A percentile compares a stretch with the other conserved stretches of the same genome.
Conservation (phyloP, 2,888 invertebrate species). For the Silvanus unidentatus region DNA sequence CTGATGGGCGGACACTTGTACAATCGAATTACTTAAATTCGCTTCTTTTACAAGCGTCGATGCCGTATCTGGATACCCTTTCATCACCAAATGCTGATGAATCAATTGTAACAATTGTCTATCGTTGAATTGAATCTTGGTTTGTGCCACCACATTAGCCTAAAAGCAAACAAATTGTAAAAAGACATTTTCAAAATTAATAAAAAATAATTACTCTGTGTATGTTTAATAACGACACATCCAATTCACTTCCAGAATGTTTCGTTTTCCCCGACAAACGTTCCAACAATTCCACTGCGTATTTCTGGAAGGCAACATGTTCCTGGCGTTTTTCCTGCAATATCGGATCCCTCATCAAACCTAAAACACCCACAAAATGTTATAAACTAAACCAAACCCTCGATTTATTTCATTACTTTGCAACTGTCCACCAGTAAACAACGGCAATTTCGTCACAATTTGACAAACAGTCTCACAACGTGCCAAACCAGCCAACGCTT, state of each 20-base stretch:
- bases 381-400: background rate
- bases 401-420: constrained; percentile 54
- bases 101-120: constrained; percentile 88
- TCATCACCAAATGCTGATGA: constrained; percentile 74
- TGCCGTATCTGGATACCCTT: constrained; percentile 72
- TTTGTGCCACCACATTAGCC: constrained; percentile 94
- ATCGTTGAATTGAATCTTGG: constrained; percentile 91
- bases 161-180: constrained; percentile 31
- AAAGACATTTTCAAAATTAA: background rate
- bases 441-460: constrained; percentile 90
- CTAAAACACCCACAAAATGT: constrained; percentile 45
- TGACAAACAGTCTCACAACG: constrained; percentile 90
- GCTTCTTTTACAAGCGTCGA: constrained; percentile 72
- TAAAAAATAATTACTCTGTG: constrained; percentile 59
- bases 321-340: constrained; percentile 93
- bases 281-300: constrained; percentile 85
- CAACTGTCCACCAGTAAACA: constrained; percentile 88
- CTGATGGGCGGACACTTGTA: constrained; percentile 38
- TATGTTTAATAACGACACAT: constrained; percentile 83
- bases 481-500: constrained; percentile 87
- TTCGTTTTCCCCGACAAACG: constrained; percentile 87
- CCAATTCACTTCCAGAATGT: constrained; percentile 69
- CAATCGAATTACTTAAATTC: constrained; percentile 54
- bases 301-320: constrained; percentile 92
- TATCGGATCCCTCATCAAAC: constrained; percentile 92